A percentile compares a stretch with the other conserved stretches of the same genome.
These are phyloP conservation scores for Podiceps cristatus DNA, from an alignment of 2,113 vertebrate species.

Conservation along the genomic window DNA sequence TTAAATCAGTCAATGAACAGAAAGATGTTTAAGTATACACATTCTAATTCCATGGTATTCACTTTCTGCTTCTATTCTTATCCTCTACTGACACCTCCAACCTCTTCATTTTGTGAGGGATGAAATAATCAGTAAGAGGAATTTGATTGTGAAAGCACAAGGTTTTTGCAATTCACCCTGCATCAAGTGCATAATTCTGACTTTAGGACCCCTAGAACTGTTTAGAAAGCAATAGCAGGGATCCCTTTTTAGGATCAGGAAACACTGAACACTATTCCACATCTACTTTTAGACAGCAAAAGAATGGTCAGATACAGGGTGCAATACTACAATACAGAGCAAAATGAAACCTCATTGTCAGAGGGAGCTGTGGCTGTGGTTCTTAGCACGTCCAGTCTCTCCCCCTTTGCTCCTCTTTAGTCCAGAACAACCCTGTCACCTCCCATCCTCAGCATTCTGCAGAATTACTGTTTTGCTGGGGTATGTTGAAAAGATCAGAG, in stretches of 20 bases:
- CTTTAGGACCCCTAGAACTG: neutral
- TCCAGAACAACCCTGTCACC: neutral
- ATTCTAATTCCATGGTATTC: neutral
- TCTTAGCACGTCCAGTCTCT: neutral
- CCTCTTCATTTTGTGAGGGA: neutral
- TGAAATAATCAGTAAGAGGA: neutral
- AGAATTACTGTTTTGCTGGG: neutral
- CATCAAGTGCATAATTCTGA: neutral
- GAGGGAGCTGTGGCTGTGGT: neutral
- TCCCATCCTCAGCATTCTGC: neutral
- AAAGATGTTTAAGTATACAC: neutral
- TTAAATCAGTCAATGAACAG: neutral
- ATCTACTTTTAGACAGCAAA: neutral
- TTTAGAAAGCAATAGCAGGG: neutral
- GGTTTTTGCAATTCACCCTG: neutral
- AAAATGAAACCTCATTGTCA: neutral
- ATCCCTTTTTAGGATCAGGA: neutral
- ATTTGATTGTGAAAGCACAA: neutral
- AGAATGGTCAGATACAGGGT: neutral
- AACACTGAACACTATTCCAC: neutral
- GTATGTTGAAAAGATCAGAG: neutral
- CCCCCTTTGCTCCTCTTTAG: neutral
- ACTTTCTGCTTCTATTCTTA: neutral
- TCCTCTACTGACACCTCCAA: neutral
- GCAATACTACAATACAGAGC: neutral